Evolutionary conservation across 2,888 invertebrate species (phyloP), one percentile per base, ranked within the genome.

Genomic region (Amphipyra tragopoginis): DNA sequence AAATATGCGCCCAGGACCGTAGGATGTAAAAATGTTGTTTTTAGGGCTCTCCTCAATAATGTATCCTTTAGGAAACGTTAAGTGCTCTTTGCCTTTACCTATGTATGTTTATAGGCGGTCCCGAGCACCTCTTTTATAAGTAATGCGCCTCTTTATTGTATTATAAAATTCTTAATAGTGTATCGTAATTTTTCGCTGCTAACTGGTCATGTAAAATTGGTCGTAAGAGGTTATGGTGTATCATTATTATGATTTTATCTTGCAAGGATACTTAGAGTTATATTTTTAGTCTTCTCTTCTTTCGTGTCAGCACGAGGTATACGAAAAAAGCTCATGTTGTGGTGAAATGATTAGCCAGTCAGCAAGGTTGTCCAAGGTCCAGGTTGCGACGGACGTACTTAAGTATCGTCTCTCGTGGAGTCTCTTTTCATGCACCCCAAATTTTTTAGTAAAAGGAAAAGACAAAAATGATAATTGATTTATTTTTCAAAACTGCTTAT

Each of bases 11-110:
- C 83, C 89, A 85, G 90, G 89, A 88, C 90, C 85, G 88, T 83
- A 84, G 86, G 87, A 92, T 88, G 92, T 93, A 93, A 94, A 93
- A 94, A 94, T 92, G 93, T 93, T 94, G 92, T 93, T 94, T 93
- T 93, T 92, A 91, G 89, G 85, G 86, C 81, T 81, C 85, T 86
- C 81, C 85, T 91, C 90, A 90, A 92, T 94, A 93, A 93, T 93
- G 91, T 93, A 93, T 90, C 87, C 85, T 86, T 88, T 86, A 90
- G 88, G 89, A 88, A 82, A 90, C 77, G 89, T 91, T 93, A 92
- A 93, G 92, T 91, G 92, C 87, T 86, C 62, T 77, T 80, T 82
- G 77, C 81, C 82, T 78, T 77, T 87, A 86, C 81, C 81, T 87
- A 86, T 83, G 86, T 83, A 83, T 77, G 76, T 71, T 77, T 79